A percentile compares a stretch with the other conserved stretches of the same genome.
These are phyloP conservation scores for Ptychochromis oligacanthus DNA, from an alignment of 2,113 vertebrate species.

Conservation along the genomic window DNA sequence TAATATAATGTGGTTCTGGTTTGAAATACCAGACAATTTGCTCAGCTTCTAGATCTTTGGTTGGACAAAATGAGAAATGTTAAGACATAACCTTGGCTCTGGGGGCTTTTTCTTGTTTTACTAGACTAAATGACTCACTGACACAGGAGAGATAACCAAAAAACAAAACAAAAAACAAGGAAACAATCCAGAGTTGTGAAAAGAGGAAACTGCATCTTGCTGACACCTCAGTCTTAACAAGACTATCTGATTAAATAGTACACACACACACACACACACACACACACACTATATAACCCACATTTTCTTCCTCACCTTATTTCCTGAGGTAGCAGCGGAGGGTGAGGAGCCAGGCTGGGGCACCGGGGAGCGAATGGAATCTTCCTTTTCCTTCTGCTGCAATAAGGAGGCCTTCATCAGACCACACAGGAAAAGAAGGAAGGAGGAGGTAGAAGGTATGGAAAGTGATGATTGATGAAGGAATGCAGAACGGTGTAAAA, in stretches of 20 bases:
- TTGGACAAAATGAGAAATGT: too few species aligned
- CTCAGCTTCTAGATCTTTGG: too few species aligned
- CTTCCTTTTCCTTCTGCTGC: constrained; percentile 75
- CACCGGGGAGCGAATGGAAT: constrained; percentile 59
- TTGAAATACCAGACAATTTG: too few species aligned
- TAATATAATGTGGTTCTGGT: too few species aligned
- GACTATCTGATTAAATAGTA: background rate
- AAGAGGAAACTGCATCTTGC: too few species aligned
- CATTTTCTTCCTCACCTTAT: constrained; percentile 50
- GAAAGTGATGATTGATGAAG: background rate
- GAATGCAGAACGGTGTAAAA: background rate
- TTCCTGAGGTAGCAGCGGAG: constrained; percentile 29
- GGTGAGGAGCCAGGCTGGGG: constrained; percentile 64
- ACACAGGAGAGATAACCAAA: too few species aligned
- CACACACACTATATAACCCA: background rate
- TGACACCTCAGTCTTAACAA: background rate
- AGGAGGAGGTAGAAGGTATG: background rate
- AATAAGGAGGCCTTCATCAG: constrained; percentile 63
- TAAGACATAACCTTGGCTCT: too few species aligned
- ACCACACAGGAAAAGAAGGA: background rate
- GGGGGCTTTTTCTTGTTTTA: too few species aligned
- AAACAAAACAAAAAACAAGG: background rate
- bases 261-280: background rate
- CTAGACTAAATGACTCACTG: background rate
- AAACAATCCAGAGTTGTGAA: too few species aligned